A percentile compares a stretch with the other conserved stretches of the same genome.
These are phyloP conservation scores for Anguilla obscura DNA, from an alignment of 2,797 vertebrate species.

Conservation along the genomic window DNA sequence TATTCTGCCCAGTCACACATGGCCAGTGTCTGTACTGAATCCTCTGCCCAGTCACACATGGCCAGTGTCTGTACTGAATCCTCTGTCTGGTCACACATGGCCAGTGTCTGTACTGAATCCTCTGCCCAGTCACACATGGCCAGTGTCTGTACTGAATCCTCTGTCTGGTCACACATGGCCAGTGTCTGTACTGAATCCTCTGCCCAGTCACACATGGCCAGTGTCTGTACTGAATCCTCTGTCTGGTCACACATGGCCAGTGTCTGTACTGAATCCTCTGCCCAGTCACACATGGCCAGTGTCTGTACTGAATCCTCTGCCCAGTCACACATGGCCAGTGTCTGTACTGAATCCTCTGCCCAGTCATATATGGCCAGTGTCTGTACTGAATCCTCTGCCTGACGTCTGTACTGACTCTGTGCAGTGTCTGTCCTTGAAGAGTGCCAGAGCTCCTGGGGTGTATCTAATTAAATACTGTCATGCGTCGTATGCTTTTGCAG, in stretches of 20 bases:
- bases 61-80: not conserved
- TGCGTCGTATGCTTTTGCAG: not conserved
- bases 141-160: not conserved
- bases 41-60: not conserved
- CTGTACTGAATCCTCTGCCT: not conserved
- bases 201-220: not conserved
- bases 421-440: not conserved
- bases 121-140: not conserved
- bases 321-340: not conserved
- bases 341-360: not conserved
- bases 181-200: constrained; percentile 9
- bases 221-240: not conserved
- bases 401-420: not conserved
- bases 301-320: not conserved
- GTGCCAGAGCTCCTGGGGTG: not conserved
- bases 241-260: no score
- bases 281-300: not conserved
- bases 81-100: not conserved
- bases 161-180: not conserved
- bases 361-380: not conserved
- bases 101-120: not conserved
- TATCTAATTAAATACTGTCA: constrained; percentile 25
- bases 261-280: not conserved
- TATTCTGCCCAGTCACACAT: not conserved
- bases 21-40: not conserved